These are phyloP conservation scores for Danaus melanippus DNA, from an alignment of 1,140 invertebrate genomes.

Conservation along the genomic window DNA sequence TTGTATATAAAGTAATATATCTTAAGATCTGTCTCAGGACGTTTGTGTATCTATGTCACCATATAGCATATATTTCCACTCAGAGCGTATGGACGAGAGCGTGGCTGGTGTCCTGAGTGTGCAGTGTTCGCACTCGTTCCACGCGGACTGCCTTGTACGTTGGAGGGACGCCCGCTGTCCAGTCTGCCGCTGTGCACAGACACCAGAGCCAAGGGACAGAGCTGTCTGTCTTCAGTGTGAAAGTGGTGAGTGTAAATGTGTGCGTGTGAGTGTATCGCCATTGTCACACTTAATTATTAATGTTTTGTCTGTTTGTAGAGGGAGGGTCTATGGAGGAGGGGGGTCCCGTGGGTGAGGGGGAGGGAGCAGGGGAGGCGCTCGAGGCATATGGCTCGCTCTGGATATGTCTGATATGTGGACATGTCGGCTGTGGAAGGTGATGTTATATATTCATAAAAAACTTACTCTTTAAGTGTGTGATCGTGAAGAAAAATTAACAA, in stretches of 20 bases:
- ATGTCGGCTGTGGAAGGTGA: slow-evolving; percentile 94
- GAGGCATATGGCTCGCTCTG: slow-evolving; percentile 85
- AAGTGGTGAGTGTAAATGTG: slow-evolving; percentile 14
- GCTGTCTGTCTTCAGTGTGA: slow-evolving; percentile 89
- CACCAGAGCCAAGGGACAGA: slow-evolving; percentile 89
- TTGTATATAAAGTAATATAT: too few species aligned
- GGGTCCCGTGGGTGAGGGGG: slow-evolving; percentile 1
- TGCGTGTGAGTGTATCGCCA: not conserved
- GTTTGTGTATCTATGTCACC: too few species aligned
- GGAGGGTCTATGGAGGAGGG: slow-evolving; percentile 5
- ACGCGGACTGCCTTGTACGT: slow-evolving; percentile 93
- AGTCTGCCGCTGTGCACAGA: slow-evolving; percentile 90
- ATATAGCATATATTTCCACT: slow-evolving; percentile 15
- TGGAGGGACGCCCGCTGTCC: slow-evolving; percentile 95
- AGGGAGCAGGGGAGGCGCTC: slow-evolving; percentile 41
- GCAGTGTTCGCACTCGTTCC: slow-evolving; percentile 98
- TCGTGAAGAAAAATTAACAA: too few species aligned
- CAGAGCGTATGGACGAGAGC: slow-evolving; percentile 98
- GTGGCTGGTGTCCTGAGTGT: slow-evolving; percentile 98
- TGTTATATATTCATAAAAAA: too few species aligned
- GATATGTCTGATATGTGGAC: slow-evolving; percentile 99
- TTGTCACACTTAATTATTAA: too few species aligned
- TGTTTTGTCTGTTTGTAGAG: not conserved
- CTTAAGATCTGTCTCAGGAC: too few species aligned
- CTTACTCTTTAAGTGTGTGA: too few species aligned